These are phyloP conservation scores for Andrena flavipes DNA, from an alignment of 2,888 invertebrate species.

Conservation along the genomic window DNA sequence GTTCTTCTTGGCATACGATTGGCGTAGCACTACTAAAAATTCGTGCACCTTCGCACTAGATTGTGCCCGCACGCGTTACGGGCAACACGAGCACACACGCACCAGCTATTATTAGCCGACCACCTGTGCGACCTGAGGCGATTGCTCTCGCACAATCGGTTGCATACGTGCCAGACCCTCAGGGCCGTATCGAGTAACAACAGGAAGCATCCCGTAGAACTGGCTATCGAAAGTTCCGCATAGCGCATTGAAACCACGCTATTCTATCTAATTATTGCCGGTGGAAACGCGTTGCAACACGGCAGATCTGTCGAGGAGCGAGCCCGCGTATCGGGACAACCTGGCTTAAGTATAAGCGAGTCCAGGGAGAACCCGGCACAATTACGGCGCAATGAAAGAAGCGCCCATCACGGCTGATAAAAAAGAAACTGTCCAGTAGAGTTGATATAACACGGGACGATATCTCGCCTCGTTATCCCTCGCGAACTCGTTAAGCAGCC, in stretches of 20 bases:
- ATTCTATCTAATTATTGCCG: background rate
- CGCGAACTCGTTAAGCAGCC: background rate
- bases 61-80: slow-evolving; percentile 48
- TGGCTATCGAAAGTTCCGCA: slow-evolving; percentile 26
- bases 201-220: slow-evolving; percentile 40
- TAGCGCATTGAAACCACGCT: background rate
- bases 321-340: background rate
- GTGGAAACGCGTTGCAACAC: background rate
- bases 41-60: slow-evolving; percentile 46
- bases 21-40: slow-evolving; percentile 21
- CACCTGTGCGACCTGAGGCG: slow-evolving; percentile 74
- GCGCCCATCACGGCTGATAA: too few species aligned
- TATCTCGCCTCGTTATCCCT: background rate
- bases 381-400: too few species aligned
- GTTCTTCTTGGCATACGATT: background rate
- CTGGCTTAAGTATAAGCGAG: background rate
- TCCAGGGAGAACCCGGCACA: too few species aligned
- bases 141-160: slow-evolving; percentile 68
- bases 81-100: slow-evolving; percentile 20
- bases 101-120: slow-evolving; percentile 74
- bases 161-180: slow-evolving; percentile 54
- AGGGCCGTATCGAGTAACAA: slow-evolving; percentile 56
- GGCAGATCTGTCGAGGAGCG: background rate
- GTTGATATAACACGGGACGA: background rate
- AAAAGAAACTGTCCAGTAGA: background rate